These are phyloP conservation scores for Sphenopsis melanotis DNA, from an alignment of 2,797 vertebrate species.

Conservation along the genomic window DNA sequence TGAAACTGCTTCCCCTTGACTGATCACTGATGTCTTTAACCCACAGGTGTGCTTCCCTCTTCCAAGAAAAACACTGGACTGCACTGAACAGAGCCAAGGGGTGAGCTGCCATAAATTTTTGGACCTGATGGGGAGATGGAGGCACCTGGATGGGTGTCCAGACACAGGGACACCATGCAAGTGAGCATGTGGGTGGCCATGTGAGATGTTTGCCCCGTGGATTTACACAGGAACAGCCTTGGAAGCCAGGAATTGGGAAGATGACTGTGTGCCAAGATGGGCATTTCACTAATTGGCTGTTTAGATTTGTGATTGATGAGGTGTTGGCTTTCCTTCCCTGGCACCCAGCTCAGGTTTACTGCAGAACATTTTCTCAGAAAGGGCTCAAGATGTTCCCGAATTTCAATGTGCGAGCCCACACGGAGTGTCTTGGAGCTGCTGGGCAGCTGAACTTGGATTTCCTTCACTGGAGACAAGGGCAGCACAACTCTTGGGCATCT, in stretches of 20 bases:
- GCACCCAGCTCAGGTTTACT: not conserved
- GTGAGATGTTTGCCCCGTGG: not conserved
- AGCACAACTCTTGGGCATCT: not conserved
- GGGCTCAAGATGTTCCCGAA: not conserved
- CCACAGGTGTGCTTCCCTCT: not conserved
- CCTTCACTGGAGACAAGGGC: not conserved
- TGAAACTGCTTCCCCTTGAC: not conserved
- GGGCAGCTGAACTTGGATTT: not conserved
- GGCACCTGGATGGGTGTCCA: not conserved
- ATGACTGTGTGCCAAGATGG: not conserved
- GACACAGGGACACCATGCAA: not conserved
- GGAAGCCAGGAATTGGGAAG: not conserved
- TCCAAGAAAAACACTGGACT: not conserved
- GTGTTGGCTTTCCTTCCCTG: not conserved
- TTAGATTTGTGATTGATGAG: not conserved
- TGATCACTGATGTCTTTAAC: not conserved
- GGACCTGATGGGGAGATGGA: not conserved
- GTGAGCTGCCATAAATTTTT: not conserved
- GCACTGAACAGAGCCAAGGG: not conserved
- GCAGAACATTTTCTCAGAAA: not conserved
- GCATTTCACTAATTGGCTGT: not conserved
- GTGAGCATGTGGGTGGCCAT: not conserved
- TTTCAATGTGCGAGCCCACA: accelerated
- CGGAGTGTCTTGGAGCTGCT: not conserved
- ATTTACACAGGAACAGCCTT: not conserved